These are phyloP conservation scores for Megalonaias nervosa DNA, from an alignment of 1,140 invertebrate species.

Conservation along the genomic window DNA sequence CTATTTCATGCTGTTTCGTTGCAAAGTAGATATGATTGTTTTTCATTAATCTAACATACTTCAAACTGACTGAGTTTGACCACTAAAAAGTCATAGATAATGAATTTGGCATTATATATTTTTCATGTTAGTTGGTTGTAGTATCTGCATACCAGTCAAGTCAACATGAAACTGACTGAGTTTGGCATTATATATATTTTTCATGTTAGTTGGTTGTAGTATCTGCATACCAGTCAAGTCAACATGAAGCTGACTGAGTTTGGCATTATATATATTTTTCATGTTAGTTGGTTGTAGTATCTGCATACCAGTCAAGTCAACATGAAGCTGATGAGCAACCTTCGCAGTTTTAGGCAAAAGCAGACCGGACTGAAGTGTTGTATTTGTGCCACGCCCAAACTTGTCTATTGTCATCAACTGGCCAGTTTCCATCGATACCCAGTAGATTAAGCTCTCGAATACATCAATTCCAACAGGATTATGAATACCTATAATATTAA, in stretches of 20 bases:
- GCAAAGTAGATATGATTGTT: neutral
- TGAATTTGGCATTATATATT: constrained; percentile 3
- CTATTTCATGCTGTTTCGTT: too few relatives aligned
- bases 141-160: constrained; percentile 45
- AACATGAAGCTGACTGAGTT: constrained; percentile 39
- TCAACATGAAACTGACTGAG: constrained; percentile 45
- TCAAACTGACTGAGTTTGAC: neutral
- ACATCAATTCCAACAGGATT: constrained; percentile 87
- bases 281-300: constrained; percentile 33
- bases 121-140: constrained; percentile 37
- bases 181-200: constrained; percentile 8
- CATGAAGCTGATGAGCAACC: constrained; percentile 62
- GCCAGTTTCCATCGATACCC: constrained; percentile 87
- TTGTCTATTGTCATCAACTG: constrained; percentile 93
- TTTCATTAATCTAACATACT: neutral
- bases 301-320: constrained; percentile 51
- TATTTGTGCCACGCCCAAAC: constrained; percentile 94
- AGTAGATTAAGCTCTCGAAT: constrained; percentile 92
- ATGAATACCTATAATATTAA: constrained; percentile 73
- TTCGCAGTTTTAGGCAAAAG: constrained; percentile 89
- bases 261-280: constrained; percentile 10
- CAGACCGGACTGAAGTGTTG: constrained; percentile 84
- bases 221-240: constrained; percentile 50
- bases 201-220: constrained; percentile 35
- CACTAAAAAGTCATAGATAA: neutral